A percentile compares a stretch with the other conserved stretches of the same genome.
phyloP scores from a whole-genome alignment of 1,140 invertebrate species.

The Oryzaephilus surinamensis region DNA sequence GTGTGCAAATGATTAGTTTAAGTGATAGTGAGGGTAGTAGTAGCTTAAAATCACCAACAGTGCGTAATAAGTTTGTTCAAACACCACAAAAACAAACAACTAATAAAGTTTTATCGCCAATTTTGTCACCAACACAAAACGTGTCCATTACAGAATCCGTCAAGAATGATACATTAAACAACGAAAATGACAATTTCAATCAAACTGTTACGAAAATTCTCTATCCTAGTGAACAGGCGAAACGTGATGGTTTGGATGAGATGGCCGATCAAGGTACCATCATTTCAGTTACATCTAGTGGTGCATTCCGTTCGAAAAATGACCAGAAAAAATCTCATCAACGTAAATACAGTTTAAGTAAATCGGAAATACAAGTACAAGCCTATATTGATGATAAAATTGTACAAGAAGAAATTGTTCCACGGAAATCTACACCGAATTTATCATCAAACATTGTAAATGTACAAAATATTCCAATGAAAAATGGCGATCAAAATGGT shows the following conservation, averaged over 20 bases:
- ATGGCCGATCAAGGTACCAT: slow-evolving; percentile 33
- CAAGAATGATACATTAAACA: slow-evolving; percentile 8
- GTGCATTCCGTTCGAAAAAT: slow-evolving; percentile 28
- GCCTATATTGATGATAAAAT: slow-evolving; percentile 26
- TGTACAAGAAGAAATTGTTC: slow-evolving; percentile 3
- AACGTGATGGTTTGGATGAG: slow-evolving; percentile 19
- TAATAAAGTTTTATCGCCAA: slow-evolving; percentile 27
- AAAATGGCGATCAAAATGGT: slow-evolving; percentile 16
- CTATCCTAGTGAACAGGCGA: slow-evolving; percentile 24
- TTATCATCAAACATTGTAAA: slow-evolving; percentile 25
- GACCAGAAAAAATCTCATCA: slow-evolving; percentile 25
- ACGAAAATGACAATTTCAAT: slow-evolving; percentile 12
- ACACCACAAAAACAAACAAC: slow-evolving; percentile 3
- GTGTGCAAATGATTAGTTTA: slow-evolving; percentile 5
- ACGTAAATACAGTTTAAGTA: slow-evolving; percentile 45
- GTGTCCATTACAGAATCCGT: slow-evolving; percentile 26
- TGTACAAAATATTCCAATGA: slow-evolving; percentile 24
- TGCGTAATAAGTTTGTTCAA: slow-evolving; percentile 1
- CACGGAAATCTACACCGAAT: slow-evolving; percentile 13
- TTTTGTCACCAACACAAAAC: slow-evolving; percentile 33
- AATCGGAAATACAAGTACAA: slow-evolving; percentile 36
- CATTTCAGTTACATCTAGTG: slow-evolving; percentile 34
- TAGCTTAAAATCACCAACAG: slow-evolving; percentile 11
- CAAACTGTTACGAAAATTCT: slow-evolving; percentile 28
- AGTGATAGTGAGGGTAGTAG: neutral